Evolutionary conservation across 2,797 vertebrate genomes (phyloP).

Genomic region (Gobio occitaniae): DNA sequence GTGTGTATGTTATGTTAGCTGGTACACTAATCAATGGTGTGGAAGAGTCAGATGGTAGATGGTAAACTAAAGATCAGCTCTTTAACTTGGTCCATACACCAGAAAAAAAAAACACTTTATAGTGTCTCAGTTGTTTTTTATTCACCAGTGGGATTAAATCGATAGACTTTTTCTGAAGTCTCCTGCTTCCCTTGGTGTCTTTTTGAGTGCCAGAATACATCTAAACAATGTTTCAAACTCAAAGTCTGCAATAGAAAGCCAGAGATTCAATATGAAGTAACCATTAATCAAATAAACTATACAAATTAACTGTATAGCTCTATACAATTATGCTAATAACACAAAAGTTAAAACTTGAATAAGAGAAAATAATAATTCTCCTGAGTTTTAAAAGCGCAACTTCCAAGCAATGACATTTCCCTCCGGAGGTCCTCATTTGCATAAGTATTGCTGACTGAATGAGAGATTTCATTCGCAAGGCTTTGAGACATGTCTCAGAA

Average conservation of each 20-base stretch:
- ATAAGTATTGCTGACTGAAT: not conserved
- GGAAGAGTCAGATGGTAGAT: not conserved
- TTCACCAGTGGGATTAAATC: not conserved
- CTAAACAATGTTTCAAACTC: not conserved
- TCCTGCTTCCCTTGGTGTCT: not conserved
- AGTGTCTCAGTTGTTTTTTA: not conserved
- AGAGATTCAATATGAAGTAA: not conserved
- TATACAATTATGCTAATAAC: too few species aligned
- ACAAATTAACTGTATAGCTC: not conserved
- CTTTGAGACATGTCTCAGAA: not conserved
- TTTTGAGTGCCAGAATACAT: not conserved
- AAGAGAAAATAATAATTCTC: not conserved
- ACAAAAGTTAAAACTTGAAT: not conserved
- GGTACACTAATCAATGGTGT: conserved; percentile 11
- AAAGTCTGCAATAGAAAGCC: not conserved
- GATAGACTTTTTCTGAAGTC: not conserved
- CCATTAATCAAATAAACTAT: not conserved
- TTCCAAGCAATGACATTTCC: not conserved
- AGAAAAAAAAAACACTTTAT: not conserved
- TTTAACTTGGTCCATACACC: not conserved
- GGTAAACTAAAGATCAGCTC: conserved; percentile 4
- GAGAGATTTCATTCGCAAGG: not conserved
- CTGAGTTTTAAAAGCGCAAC: not conserved
- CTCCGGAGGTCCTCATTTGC: not conserved
- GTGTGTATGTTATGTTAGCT: conserved; percentile 19